Evolutionary conservation across 2,113 vertebrate species (phyloP), one percentile per base, ranked within the genome.

Genomic region (Platichthys stellatus): DNA sequence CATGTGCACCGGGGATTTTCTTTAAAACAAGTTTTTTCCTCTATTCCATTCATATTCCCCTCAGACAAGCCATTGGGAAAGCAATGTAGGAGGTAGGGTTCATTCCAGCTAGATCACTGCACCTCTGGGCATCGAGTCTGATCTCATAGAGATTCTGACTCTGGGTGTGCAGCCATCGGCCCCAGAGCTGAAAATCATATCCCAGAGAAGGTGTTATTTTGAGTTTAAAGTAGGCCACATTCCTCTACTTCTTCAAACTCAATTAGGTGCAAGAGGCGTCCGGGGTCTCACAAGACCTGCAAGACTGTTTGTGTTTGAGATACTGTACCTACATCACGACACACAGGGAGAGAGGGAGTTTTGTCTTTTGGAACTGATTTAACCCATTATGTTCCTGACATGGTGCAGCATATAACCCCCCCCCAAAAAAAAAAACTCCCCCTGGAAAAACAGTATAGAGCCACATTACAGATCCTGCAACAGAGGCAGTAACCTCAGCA

Each of bases 211-310:
- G 77, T 85, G 77, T 83, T 87, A 89, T 89, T 88, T 86, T 83
- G 76, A 86, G 85, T 84, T 31, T 69, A 66, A 92, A 90, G 63
- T 89, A 86, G 89, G 90, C 68, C 81, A 88, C 64, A 85, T 87
- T 82, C 73, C 77, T 66, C 51, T 23, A 68, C 71, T 74, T 77
- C 59, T 70, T 84, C 76, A 72, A 68, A 72, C 60, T 85, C 76
- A 79, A 63, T 87, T 88, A 82, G 43, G 20, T 60, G 15, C 56
- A 69, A 70, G 79, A 62, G 86, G 68, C 81, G 60, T 84, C 85
- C 63, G 76, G 54, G 70, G 47, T 76, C 78, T 74, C 71, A 45
- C 49, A 61, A 69, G 81, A 80, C 67, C 60, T 9, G 20, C 17
- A 26, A 26, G 18, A 63, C 45, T 73, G 35, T 83, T 83, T 85